Base-by-base conservation (phyloP, 2,888 invertebrate genomes). In the Nemurella pictetii region DNA sequence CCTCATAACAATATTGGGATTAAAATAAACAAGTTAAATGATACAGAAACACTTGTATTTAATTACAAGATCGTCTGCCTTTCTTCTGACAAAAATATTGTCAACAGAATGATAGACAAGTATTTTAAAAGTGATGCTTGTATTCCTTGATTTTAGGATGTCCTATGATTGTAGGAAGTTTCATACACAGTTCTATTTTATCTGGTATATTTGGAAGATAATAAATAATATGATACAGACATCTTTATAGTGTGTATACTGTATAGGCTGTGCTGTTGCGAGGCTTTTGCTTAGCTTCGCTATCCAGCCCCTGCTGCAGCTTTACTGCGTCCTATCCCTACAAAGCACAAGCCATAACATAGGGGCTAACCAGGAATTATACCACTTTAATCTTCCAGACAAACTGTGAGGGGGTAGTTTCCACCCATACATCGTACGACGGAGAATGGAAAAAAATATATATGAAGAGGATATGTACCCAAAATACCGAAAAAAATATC, bases 301-400 rank as follows among this genome's bases (percentile, higher is more conserved):
- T n/a, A n/a, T n/a, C n/a, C n/a, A n/a, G n/a, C n/a, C 55, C 55
- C 55, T 35, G 35, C 35, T 55, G n/a, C n/a, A 55, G 9, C 55
- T 20, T 20, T 55, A 20, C 55, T 55, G 20, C n/a, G n/a, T 29
- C 28, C 78, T 78, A 75, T 55, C 55, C 55, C 55, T 55, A 12
- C 55, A 20, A 55, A n/a, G n/a, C 55, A 20, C 55, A 1, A 55
- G 9, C 55, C 12, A 20, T 55, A 7, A 55, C 20, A 55, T 55
- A 55, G 55, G 80, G 80, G 80, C 36, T 80, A 80, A 80, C 32
- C 35, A 80, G 80, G 80, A 80, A 80, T 80, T 80, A 80, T 80
- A 5, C 36, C 80, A 32, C 32, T 80, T 35, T 35, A 80, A 80
- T 80, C 80, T 80, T 36, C 20, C 80, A 35, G 26, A 80, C 35